Percentiles rank a stretch among this genome's conserved stretches.
Conservation (phyloP, 2,797 vertebrate genomes). For the Bufotes viridis region DNA sequence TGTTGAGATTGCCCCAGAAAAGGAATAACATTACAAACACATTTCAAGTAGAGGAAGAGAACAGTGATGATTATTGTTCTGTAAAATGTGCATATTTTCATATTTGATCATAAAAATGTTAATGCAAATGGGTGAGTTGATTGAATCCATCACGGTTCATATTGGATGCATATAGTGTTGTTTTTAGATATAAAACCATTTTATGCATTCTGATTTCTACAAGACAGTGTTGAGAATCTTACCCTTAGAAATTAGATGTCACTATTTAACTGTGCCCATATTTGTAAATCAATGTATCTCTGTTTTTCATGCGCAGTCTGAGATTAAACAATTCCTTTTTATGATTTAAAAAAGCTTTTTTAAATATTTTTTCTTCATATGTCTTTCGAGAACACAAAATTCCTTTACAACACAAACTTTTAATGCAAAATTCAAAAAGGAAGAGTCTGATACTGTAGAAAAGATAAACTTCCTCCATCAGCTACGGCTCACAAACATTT, state of each 20-base stretch:
- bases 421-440: too few relatives aligned
- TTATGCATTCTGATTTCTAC: conserved; percentile 43
- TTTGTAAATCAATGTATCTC: conserved; percentile 3
- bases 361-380: not conserved
- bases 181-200: conserved; percentile 52
- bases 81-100: conserved; percentile 57
- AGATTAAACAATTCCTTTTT: not conserved
- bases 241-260: conserved; percentile 38
- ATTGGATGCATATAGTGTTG: conserved; percentile 44
- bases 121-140: conserved; percentile 55
- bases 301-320: not conserved
- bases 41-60: conserved; percentile 39
- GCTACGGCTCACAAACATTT: too few relatives aligned
- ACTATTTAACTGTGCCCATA: conserved; percentile 4
- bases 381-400: not conserved
- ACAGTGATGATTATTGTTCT: conserved; percentile 52
- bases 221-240: conserved; percentile 18
- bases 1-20: conserved; percentile 50
- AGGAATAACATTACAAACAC: conserved; percentile 42
- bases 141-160: conserved; percentile 58
- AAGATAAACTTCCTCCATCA: too few relatives aligned
- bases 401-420: not conserved
- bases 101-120: conserved; percentile 60
- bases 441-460: too few relatives aligned
- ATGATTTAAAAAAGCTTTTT: not conserved